Evolutionary conservation across 37 sponge, comb jelly and placozoan genomes (phyloP).

Genomic region (Amphimedon queenslandica): DNA sequence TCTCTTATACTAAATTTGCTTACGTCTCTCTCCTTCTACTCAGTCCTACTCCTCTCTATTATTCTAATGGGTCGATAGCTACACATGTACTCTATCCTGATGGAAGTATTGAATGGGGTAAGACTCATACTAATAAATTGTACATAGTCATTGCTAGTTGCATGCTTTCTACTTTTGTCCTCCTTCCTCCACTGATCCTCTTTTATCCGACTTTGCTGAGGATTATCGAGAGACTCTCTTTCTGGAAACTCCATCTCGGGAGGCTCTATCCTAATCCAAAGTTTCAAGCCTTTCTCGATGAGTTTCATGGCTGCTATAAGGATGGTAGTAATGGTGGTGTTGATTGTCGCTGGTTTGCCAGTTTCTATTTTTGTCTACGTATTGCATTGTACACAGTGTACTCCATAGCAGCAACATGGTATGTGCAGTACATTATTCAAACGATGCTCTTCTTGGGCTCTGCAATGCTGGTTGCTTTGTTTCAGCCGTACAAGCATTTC

Average conservation of each 20-base stretch:
- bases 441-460: constrained; percentile 11
- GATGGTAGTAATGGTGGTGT: constrained; percentile 29
- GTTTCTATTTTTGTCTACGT: constrained; percentile 57
- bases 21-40: constrained; percentile 50
- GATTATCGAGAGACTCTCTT: not conserved
- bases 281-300: constrained; percentile 35
- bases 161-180: constrained; percentile 3
- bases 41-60: constrained; percentile 12
- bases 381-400: constrained; percentile 26
- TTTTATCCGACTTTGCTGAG: constrained; percentile 8
- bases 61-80: not conserved
- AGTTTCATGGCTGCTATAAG: constrained; percentile 61
- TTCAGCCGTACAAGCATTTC: constrained; percentile 55
- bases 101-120: constrained; percentile 5
- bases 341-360: constrained; percentile 61
- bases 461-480: constrained; percentile 16
- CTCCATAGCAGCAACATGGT: constrained; percentile 26
- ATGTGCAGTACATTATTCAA: constrained; percentile 20
- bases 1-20: constrained; percentile 67
- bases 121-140: constrained; percentile 8
- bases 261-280: not conserved
- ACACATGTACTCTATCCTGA: constrained; percentile 19
- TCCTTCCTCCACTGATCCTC: constrained; percentile 50
- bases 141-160: constrained; percentile 21
- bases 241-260: not conserved